Evolutionary conservation across 2,797 vertebrate genomes (phyloP), one percentile per base, ranked within the genome.

Genomic region (Poecilia wingei): DNA sequence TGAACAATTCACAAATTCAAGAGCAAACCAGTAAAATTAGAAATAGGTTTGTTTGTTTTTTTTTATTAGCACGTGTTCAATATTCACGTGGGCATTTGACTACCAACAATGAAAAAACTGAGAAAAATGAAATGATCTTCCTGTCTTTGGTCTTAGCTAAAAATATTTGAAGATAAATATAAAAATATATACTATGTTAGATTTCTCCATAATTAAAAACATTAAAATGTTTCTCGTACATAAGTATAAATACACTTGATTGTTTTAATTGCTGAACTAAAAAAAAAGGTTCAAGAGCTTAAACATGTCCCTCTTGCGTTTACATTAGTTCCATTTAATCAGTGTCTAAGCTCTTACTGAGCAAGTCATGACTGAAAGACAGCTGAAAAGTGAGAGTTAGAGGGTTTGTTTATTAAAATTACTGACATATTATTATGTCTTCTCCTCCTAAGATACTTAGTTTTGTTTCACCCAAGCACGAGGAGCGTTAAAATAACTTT

Each of bases 91-190:
- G 25, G 41, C 18, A 22, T 74, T 68, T 12, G 12, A 18, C 46
- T 41, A 31, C 5, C 33, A 61, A 18, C 5, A 49, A 3, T 6
- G 6, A 51, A 22, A 31, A 51, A 57, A 41, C 3, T 18, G 39
- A 39, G 68, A 41, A 33, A 22, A n/a, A 72, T 16, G 0, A 59
- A 16, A 28, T 20, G 1, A 41, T 53, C 9, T 33, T n/a, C 20
- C 45, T 74, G 22, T 94, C 94, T 96, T 95, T 96, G 94, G 89
- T 86, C 79, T 88, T 85, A 82, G 71, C 36, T 25, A 45, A 69
- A 69, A 74, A 59, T 64, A 12, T 74, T 59, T 72, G 1, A 83
- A n/a, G 72, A 84, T 81, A 31, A 82, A 72, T 75, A 88, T 84
- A 94, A 84, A 91, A 79, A 89, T 43, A 6, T 86, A 31, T 57